phyloP scores from a whole-genome alignment of 2,797 vertebrate species.

The Sylvia borin region DNA sequence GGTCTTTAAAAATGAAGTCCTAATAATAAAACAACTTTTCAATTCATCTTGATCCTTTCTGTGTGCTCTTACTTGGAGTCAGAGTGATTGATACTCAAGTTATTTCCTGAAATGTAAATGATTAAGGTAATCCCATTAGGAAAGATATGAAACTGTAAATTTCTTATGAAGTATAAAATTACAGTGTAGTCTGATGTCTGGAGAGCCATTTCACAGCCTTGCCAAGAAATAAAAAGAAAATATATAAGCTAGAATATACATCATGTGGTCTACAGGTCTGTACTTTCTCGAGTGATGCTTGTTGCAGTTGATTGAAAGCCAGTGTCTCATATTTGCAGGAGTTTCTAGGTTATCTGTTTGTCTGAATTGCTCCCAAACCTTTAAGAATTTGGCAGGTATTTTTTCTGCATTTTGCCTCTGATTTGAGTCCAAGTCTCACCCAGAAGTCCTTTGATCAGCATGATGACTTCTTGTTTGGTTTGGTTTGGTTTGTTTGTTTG shows the following conservation, averaged over 20 bases:
- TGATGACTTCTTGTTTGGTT: rapidly evolving
- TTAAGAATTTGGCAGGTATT: not conserved
- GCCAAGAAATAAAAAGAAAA: not conserved
- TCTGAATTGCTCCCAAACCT: not conserved
- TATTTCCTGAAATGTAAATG: constrained; percentile 68
- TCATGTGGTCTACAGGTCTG: not conserved
- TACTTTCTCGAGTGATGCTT: not conserved
- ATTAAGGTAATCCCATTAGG: constrained; percentile 64
- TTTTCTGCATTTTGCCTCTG: not conserved
- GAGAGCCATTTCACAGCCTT: not conserved
- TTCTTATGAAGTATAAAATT: constrained; percentile 73
- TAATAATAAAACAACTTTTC: constrained; percentile 66
- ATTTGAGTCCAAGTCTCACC: not conserved
- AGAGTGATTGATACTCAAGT: constrained; percentile 43
- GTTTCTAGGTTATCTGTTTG: not conserved
- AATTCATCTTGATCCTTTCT: constrained; percentile 35
- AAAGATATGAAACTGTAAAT: constrained; percentile 64
- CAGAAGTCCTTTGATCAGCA: not conserved
- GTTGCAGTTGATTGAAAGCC: not conserved
- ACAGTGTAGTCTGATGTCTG: constrained; percentile 22
- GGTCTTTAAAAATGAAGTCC: constrained; percentile 61
- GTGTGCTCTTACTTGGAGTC: constrained; percentile 44
- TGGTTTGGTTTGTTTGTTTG: not conserved
- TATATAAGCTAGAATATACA: not conserved
- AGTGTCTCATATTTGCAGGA: not conserved